Conservation (phyloP, 92 coral and sea anemone species). For the Epizoanthus rinbou region DNA sequence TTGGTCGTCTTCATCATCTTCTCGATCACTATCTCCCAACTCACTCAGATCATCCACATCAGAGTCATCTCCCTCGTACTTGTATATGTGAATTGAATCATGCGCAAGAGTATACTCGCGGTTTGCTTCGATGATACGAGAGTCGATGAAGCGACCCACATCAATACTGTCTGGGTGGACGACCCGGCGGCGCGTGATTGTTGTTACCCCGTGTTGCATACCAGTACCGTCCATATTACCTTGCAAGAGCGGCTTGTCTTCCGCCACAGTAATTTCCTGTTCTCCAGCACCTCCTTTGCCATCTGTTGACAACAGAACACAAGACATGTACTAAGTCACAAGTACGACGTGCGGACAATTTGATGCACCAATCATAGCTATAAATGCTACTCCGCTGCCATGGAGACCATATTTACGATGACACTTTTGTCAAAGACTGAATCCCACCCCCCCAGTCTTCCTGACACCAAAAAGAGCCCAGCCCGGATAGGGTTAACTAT, state of each 20-base stretch:
- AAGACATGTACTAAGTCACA: too few relatives aligned
- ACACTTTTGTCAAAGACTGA: too few relatives aligned
- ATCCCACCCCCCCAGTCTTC: too few relatives aligned
- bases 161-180: slow-evolving; percentile 87
- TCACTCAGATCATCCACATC: slow-evolving; percentile 97
- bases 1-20: slow-evolving; percentile 88
- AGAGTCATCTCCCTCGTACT: slow-evolving; percentile 94
- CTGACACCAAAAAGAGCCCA: too few relatives aligned
- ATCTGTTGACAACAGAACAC: slow-evolving; percentile 9
- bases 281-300: slow-evolving; percentile 59
- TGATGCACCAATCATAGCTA: too few relatives aligned
- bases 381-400: too few relatives aligned
- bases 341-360: too few relatives aligned
- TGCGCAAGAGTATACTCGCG: slow-evolving; percentile 88
- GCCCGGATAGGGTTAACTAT: too few relatives aligned
- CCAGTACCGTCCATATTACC: slow-evolving; percentile 70
- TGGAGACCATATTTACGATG: too few relatives aligned
- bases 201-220: slow-evolving; percentile 68
- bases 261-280: slow-evolving; percentile 72
- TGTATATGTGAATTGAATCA: slow-evolving; percentile 83
- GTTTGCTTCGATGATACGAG: slow-evolving; percentile 92
- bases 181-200: slow-evolving; percentile 67
- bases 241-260: slow-evolving; percentile 72
- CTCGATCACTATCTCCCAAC: slow-evolving; percentile 90
- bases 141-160: slow-evolving; percentile 87